A percentile compares a stretch with the other conserved stretches of the same genome.
These are phyloP conservation scores for Eublepharis macularius DNA, from an alignment of 2,113 vertebrate genomes.

Conservation along the genomic window DNA sequence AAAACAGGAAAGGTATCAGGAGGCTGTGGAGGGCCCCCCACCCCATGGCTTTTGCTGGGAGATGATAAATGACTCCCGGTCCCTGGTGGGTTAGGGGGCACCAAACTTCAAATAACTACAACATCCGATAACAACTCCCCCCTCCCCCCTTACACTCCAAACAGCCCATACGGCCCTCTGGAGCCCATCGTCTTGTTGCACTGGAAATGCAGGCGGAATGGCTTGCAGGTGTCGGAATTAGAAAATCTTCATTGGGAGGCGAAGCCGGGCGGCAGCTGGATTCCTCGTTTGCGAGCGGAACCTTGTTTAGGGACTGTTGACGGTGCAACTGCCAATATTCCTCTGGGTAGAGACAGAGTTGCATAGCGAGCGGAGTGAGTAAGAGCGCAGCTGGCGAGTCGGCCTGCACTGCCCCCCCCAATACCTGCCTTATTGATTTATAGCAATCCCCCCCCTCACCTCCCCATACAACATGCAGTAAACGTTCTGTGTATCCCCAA, in stretches of 20 bases:
- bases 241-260: conserved; percentile 88
- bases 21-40: too few species aligned
- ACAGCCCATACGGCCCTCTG: conserved; percentile 84
- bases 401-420: neutral
- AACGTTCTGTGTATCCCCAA: conserved; percentile 78
- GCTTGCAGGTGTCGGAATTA: conserved; percentile 99
- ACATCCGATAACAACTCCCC: conserved; percentile 88
- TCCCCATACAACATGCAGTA: conserved; percentile 58
- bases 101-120: conserved; percentile 88
- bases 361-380: conserved; percentile 78
- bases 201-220: conserved; percentile 98
- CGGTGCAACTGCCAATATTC: conserved; percentile 82
- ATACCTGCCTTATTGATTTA: conserved; percentile 82
- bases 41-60: conserved; percentile 72
- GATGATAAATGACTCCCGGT: conserved; percentile 81
- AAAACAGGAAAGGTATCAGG: conserved; percentile 74
- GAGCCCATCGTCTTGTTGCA: conserved; percentile 84
- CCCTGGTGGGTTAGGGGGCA: conserved; percentile 81
- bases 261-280: conserved; percentile 90
- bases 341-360: conserved; percentile 77
- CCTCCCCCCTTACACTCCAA: conserved; percentile 85
- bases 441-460: conserved; percentile 65
- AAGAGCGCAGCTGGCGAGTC: conserved; percentile 79
- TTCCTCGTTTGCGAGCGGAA: conserved; percentile 86
- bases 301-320: conserved; percentile 83